Base-by-base conservation (phyloP, 2,797 vertebrate genomes). In the Natrix natrix region DNA sequence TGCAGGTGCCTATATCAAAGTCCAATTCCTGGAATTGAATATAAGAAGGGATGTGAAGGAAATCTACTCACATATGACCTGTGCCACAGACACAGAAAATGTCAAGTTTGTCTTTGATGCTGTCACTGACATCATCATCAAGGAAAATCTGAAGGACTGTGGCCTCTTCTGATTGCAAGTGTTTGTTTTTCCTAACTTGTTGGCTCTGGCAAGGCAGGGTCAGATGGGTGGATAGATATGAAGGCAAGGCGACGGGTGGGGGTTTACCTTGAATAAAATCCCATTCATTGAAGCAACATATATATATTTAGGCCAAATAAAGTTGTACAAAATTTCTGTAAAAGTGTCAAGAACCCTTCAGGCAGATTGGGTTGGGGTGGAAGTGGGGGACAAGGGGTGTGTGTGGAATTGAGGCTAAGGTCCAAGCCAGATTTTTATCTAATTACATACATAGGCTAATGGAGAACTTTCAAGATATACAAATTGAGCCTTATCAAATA, bases 101-200 rank as follows among this genome's bases (percentile, higher is more conserved):
- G 99, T 99, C 97, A 99, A 99, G 97, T 99, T 99, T 92, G 99
- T 99, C 97, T 99, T 99, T 8, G 99, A 99, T 0, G 99, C 99
- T 0, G 99, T 99, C 96, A 99, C 99, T 0, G 99, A 99, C 97
- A 99, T 99, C 97, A 99, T 99, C 98, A 99, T 99, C 98, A 99
- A 99, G 97, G 99, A 99, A 97, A 99, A 99, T 95, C 98, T 99
- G 97, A 99, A 99, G 97, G 99, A 99, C 90, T 99, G 99, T 0
- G 99, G 99, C 94, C 99, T 99, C 97, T 99, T 99, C 97, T 99
- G 98, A 99, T 95, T 92, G 59, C 90, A 94, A 57, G 69, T 43
- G 16, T 17, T 56, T 48, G 26, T 7, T 10, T 56, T 86, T 56
- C 28, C 66, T 56, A 17, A 74, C 37, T 22, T 86, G 69, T 11